Percentiles rank a stretch among this genome's conserved stretches.
Conservation (phyloP, 30 jellyfish, hydroid and myxozoan species). For the Haliclystus octoradiatus region DNA sequence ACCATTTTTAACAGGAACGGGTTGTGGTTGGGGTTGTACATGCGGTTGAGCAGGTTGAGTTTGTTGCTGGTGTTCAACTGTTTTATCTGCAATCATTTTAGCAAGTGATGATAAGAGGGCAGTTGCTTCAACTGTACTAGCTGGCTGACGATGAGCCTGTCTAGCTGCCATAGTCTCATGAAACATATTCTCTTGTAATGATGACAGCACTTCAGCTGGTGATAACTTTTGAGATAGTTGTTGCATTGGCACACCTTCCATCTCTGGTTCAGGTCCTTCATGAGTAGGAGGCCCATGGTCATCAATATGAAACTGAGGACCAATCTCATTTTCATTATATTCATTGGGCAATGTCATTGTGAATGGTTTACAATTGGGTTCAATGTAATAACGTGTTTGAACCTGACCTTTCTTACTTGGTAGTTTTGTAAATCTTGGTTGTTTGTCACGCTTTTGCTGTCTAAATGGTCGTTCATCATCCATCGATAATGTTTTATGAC, state of each 20-base stretch:
- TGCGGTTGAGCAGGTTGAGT: neutral
- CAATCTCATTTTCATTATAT: neutral
- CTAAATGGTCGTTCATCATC: neutral
- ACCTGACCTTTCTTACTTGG: neutral
- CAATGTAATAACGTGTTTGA: neutral
- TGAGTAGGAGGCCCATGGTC: neutral
- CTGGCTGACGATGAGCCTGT: neutral
- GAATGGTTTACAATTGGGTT: neutral
- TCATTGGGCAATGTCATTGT: neutral
- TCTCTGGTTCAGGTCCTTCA: constrained; percentile 3
- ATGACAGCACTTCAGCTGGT: constrained; percentile 41
- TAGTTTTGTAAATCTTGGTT: neutral
- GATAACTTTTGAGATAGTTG: constrained; percentile 36
- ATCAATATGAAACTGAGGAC: constrained; percentile 2
- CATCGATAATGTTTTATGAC: neutral
- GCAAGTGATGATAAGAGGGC: neutral
- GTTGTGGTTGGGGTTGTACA: neutral
- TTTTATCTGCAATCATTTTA: constrained; percentile 24
- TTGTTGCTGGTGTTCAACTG: constrained; percentile 4
- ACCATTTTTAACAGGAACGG: too few species aligned
- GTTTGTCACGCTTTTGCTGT: neutral
- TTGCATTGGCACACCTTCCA: constrained; percentile 28
- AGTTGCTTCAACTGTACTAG: neutral
- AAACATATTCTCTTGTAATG: constrained; percentile 15
- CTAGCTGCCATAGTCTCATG: neutral